Evolutionary conservation across 2,113 vertebrate genomes (phyloP).

Genomic region (Tetrao urogallus): DNA sequence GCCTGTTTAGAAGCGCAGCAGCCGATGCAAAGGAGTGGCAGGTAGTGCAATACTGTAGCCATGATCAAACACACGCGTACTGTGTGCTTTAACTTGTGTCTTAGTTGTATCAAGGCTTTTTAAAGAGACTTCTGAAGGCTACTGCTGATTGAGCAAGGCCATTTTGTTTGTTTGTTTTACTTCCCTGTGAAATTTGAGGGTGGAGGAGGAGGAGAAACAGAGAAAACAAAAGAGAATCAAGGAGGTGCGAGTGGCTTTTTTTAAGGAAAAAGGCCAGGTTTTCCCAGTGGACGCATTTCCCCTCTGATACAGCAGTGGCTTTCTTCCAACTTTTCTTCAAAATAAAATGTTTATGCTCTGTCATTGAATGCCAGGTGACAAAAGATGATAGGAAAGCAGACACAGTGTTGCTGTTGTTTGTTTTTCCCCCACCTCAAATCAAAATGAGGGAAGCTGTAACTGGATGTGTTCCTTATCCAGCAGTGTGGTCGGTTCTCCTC

Average conservation of each 20-base stretch:
- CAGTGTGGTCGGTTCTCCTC: background rate
- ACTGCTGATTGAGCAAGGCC: background rate
- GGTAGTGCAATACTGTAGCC: background rate
- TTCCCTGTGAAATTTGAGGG: background rate
- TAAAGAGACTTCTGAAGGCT: background rate
- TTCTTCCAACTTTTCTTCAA: background rate
- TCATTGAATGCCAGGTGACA: background rate
- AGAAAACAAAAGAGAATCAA: background rate
- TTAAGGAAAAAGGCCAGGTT: background rate
- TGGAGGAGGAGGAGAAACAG: background rate
- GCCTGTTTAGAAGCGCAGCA: background rate
- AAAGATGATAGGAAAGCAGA: background rate
- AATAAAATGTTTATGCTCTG: background rate
- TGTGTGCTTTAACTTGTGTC: background rate
- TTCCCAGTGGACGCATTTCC: background rate
- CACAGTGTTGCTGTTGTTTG: background rate
- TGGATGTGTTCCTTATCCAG: background rate
- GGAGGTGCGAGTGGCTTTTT: background rate
- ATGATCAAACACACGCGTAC: background rate
- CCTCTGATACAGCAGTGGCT: background rate
- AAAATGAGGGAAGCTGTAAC: background rate
- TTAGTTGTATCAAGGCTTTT: background rate
- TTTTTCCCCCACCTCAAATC: background rate
- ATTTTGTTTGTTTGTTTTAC: background rate
- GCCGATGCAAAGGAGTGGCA: background rate